Evolutionary conservation across 2,888 invertebrate genomes (phyloP).

Genomic region (Melinaea menophilus): DNA sequence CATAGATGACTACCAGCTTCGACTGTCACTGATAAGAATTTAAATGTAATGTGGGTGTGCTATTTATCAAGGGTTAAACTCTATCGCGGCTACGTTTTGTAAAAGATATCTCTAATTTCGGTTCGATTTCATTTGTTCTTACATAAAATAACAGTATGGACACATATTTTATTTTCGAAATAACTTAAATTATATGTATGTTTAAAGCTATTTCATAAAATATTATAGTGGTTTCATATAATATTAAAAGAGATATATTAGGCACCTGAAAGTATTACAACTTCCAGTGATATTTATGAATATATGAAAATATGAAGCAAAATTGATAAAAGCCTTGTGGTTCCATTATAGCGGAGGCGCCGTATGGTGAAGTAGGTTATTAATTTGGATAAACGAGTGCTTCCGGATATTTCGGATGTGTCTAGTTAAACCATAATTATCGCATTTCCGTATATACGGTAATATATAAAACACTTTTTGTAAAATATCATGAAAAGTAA

Average conservation of each 20-base stretch:
- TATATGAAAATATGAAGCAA: conserved; percentile 28
- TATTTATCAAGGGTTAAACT: no score
- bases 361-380: conserved; percentile 57
- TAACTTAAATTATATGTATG: background rate
- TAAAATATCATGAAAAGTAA: background rate
- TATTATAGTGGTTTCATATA: background rate
- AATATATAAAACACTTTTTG: background rate
- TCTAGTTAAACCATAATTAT: conserved; percentile 31
- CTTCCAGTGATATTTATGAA: conserved; percentile 17
- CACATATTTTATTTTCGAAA: background rate
- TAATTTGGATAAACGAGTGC: conserved; percentile 58
- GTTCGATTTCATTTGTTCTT: no score
- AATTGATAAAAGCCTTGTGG: conserved; percentile 28
- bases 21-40: conserved; percentile 30
- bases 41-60: conserved; percentile 14
- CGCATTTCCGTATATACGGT: background rate
- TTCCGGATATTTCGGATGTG: conserved; percentile 48
- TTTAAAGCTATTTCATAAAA: background rate
- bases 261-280: conserved; percentile 18
- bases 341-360: conserved; percentile 37
- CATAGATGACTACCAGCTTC: conserved; percentile 43
- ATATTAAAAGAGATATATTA: conserved; percentile 12
- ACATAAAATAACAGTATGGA: no score
- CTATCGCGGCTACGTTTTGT: no score
- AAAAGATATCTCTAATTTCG: no score